Evolutionary conservation across 2,113 vertebrate genomes (phyloP), one percentile per base, ranked within the genome.

Genomic region (Thamnaconus septentrionalis): DNA sequence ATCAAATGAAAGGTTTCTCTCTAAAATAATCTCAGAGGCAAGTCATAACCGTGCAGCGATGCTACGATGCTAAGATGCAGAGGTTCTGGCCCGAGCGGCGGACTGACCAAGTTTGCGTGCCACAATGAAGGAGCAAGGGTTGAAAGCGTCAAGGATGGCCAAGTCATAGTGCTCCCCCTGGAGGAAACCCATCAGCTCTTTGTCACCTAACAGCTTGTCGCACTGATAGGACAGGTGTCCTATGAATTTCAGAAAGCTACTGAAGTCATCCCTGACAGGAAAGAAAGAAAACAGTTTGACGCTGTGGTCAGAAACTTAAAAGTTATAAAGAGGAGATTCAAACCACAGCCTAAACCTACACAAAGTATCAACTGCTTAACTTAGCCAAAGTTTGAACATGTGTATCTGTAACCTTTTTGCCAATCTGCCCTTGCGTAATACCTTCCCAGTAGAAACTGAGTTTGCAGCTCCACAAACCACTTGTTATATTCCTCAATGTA

Each of bases 51-150:
- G 8, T 9, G 31, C 9, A 39, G 53, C 18, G 39, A 47, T 62
- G 31, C 4, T 31, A 12, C 42, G 10, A 52, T 46, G 2, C 18
- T 54, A 64, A 51, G 56, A 56, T 6, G 40, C n/a, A 9, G 42
- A 9, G 5, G 41, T 68, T 3, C 45, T 44, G 39, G 31, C 56
- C 44, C 40, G 3, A 59, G 44, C 4, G 40, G 41, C n/a, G 42
- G 41, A 56, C 60, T 5, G 76, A 84, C 85, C 83, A 50, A 85
- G 83, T 82, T 71, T 88, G 60, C 85, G 85, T 45, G 68, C 74
- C 59, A 85, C 42, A 64, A 91, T 81, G 52, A 87, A 88, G 61
- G 86, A 83, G 52, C 91, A 93, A 53, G 77, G 81, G 52, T 91
- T 91, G 57, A 92, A 91, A n/a, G 53, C 12, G 18, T 90, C 86